Evolutionary conservation across 2,797 vertebrate species (phyloP).

Genomic region (Sebastes wilsoni): DNA sequence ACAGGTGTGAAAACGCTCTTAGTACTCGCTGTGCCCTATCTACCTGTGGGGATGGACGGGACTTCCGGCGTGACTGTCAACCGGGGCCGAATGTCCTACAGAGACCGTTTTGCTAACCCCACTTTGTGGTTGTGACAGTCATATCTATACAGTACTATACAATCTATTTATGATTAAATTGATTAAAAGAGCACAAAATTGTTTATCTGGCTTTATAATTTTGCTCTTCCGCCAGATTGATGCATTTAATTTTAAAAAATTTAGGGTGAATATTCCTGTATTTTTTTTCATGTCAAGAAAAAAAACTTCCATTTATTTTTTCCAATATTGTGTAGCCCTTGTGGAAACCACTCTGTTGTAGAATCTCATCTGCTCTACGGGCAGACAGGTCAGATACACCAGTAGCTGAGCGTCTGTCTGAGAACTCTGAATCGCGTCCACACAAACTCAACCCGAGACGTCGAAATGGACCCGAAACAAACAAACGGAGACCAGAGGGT

Average conservation of each 20-base stretch:
- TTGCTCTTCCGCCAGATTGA: no score
- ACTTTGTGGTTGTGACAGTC: no score
- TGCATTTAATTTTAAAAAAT: not conserved
- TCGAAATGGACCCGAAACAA: conserved; percentile 33
- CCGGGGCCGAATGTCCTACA: no score
- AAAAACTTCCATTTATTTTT: not conserved
- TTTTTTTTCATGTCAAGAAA: not conserved
- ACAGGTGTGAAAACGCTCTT: no score
- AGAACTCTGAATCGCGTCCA: conserved; percentile 3
- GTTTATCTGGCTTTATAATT: no score
- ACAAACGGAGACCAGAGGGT: conserved; percentile 19
- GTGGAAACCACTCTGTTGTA: conserved; percentile 12
- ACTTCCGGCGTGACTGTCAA: no score
- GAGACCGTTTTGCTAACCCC: no score
- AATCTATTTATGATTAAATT: no score
- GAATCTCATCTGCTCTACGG: conserved; percentile 4
- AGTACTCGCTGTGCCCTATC: no score
- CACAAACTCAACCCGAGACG: conserved; percentile 17
- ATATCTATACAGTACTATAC: no score
- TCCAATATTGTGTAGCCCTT: not conserved
- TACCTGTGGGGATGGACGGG: no score
- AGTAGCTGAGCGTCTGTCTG: conserved; percentile 18
- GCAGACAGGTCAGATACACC: conserved; percentile 22
- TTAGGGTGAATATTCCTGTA: not conserved
- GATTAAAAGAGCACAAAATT: no score